A percentile compares a stretch with the other conserved stretches of the same genome.
phyloP scores from a whole-genome alignment of 2,797 vertebrate genomes.

The Liparis tanakae region DNA sequence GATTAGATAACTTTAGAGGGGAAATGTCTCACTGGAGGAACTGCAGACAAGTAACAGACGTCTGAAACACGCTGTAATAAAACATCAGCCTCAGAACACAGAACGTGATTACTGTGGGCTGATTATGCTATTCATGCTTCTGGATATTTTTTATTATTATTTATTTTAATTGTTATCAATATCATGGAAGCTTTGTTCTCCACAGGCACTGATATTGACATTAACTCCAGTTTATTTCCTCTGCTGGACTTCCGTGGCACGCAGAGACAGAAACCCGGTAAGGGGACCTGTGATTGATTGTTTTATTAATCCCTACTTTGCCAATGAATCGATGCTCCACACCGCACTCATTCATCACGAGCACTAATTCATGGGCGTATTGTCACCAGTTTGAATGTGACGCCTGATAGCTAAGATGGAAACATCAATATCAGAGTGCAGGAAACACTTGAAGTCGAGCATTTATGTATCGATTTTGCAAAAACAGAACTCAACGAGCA shows the following conservation, averaged over 20 bases:
- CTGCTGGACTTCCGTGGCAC: conserved; percentile 8
- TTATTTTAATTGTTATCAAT: background rate
- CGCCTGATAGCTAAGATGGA: conserved; percentile 8
- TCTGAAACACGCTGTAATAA: background rate
- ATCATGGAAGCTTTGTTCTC: background rate
- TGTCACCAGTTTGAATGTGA: conserved; percentile 13
- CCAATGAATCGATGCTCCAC: conserved; percentile 27
- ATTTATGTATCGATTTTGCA: background rate
- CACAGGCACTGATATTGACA: background rate
- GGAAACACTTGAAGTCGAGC: conserved; percentile 2
- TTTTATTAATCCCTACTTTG: conserved; percentile 20
- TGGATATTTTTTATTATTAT: background rate
- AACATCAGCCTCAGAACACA: background rate
- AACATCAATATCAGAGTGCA: conserved; percentile 15
- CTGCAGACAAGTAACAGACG: background rate
- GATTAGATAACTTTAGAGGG: background rate
- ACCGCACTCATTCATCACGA: conserved; percentile 32
- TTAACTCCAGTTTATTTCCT: conserved; percentile 18
- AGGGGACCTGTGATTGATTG: conserved; percentile 20
- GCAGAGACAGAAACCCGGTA: conserved; percentile 1
- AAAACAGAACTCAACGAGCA: background rate
- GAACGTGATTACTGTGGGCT: background rate
- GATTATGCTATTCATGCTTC: background rate
- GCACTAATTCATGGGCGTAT: conserved; percentile 14
- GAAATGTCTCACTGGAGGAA: background rate